Evolutionary conservation across 2,888 invertebrate genomes (phyloP), one percentile per base, ranked within the genome.

Genomic region (Pycnomerus fuliginosus): DNA sequence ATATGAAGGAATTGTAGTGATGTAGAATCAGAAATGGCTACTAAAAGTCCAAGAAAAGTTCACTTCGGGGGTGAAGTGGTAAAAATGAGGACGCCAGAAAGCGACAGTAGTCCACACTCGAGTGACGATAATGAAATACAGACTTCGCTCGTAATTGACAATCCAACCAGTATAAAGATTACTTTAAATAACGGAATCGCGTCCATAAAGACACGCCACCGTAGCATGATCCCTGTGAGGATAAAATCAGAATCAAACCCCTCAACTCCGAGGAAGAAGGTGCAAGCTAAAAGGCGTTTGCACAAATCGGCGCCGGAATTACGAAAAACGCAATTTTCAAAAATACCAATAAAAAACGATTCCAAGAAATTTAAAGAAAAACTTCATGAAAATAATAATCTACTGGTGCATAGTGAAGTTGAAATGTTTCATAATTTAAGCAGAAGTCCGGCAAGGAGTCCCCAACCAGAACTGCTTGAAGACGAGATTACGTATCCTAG

Each of bases 31-130:
- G 62, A 61, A 38, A 25, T 50, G 16, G 50, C 62, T 17, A 76
- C 82, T 13, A 75, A 80, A 53, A 80, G 82, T 0, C 79, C 83
- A 0, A 80, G 88, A 64, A 80, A 87, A 60, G 90, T 90, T 4
- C 82, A 87, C 32, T 90, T 90, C 56, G 90, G 90, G 2, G 90
- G 90, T n/a, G 90, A 90, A 72, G 79, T 87, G 50, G 84, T 90
- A 2, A 90, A 90, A 74, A 80, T 90, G 70, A 75, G 90, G 49
- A 90, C 90, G 8, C 90, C 90, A 0, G 90, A 90, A 55, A 89
- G 88, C 67, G 90, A 90, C 62, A 74, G 81, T 16, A 75, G 78
- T 31, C 76, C 77, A 7, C 80, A 80, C 57, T 80, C 80, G 61
- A 77, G 76, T 23, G 50, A 50, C 12, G 55, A 52, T 13, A 40